Conservation (phyloP, 2,888 invertebrate species). For the Keiferia lycopersicella region DNA sequence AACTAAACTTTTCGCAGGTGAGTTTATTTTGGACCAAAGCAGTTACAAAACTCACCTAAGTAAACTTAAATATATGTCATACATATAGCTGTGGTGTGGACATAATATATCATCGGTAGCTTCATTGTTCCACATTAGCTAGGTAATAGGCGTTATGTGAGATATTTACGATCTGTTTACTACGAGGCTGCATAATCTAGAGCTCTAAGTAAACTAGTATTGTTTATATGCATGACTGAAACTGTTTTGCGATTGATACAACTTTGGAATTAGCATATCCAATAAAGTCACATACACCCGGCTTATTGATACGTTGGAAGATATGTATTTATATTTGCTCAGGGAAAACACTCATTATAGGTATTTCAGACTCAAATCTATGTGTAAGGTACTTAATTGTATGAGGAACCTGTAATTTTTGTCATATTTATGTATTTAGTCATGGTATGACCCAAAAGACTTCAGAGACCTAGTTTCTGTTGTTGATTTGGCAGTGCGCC, state of each 20-base stretch:
- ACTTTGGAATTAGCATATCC: not conserved
- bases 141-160: not conserved
- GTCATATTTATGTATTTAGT: conserved; percentile 19
- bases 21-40: no score
- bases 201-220: conserved; percentile 11
- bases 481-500: conserved; percentile 27
- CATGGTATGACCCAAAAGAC: conserved; percentile 33
- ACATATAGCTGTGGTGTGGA: not conserved
- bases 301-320: no score
- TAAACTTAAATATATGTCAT: conserved; percentile 8
- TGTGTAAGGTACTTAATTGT: no score
- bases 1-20: no score
- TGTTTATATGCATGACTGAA: conserved; percentile 23
- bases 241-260: not conserved
- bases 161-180: conserved; percentile 16
- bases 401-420: not conserved
- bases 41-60: conserved; percentile 1
- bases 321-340: no score
- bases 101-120: not conserved
- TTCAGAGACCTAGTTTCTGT: conserved; percentile 11
- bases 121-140: not conserved
- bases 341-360: no score
- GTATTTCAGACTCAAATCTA: no score
- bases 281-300: not conserved
- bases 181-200: not conserved